phyloP scores from a whole-genome alignment of 23 tunicate genomes.

The Phallusia fumigata region DNA sequence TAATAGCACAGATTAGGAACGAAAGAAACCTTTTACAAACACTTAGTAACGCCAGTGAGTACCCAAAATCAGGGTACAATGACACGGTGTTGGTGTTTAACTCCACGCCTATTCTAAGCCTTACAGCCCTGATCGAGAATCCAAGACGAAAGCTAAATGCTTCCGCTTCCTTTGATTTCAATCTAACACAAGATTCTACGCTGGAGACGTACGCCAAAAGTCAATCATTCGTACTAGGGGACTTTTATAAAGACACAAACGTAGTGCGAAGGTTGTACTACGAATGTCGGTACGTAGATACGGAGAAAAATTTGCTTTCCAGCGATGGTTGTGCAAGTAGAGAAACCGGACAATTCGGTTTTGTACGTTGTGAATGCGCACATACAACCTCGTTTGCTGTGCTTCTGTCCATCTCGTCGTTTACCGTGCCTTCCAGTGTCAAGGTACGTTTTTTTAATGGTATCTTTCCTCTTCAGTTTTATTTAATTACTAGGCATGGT shows the following conservation, averaged over 20 bases:
- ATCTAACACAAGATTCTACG: background rate
- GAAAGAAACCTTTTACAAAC: background rate
- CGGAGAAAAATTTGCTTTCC: background rate
- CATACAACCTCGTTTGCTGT: slow-evolving; percentile 6
- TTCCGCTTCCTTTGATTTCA: background rate
- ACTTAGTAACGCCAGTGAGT: background rate
- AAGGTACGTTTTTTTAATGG: background rate
- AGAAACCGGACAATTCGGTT: background rate
- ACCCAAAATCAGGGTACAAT: background rate
- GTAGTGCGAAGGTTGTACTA: background rate
- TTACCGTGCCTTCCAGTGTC: background rate
- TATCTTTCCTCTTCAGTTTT: no score
- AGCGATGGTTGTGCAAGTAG: background rate
- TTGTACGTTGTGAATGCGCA: background rate
- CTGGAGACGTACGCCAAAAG: background rate
- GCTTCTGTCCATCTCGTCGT: background rate
- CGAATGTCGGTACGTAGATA: slow-evolving; percentile 5
- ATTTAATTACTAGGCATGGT: no score
- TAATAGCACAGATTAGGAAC: background rate
- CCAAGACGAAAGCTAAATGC: background rate
- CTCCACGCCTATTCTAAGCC: background rate
- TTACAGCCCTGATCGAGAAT: background rate
- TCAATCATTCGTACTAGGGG: background rate
- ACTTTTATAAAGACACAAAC: background rate
- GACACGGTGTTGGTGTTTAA: background rate